Percentiles rank a stretch among this genome's conserved stretches.
Evolutionary conservation across 2,113 vertebrate species (phyloP).

Genomic region (Psilopsiagon aymara): DNA sequence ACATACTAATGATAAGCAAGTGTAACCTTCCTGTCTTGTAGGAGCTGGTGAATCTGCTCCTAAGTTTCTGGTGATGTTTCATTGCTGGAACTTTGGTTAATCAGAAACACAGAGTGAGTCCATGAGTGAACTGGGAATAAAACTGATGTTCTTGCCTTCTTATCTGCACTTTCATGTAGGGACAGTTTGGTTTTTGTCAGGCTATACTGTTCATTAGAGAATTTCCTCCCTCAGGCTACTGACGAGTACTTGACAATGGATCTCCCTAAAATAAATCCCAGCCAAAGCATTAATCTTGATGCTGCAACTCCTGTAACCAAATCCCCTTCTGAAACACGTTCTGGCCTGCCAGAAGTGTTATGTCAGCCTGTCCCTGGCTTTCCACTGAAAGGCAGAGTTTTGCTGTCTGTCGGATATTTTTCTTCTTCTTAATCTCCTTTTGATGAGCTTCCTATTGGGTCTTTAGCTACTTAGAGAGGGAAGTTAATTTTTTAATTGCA

Average conservation of each 20-base stretch:
- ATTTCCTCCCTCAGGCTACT: not conserved
- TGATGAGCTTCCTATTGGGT: not conserved
- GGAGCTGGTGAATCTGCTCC: not conserved
- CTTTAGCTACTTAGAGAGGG: not conserved
- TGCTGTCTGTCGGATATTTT: conserved; percentile 1
- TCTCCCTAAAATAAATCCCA: not conserved
- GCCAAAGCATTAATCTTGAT: not conserved
- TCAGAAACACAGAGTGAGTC: not conserved
- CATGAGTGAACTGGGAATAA: not conserved
- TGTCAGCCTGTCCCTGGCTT: not conserved
- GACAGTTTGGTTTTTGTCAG: not conserved
- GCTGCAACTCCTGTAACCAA: not conserved
- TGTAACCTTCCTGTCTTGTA: not conserved
- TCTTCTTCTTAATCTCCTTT: conserved; percentile 5
- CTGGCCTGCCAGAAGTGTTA: not conserved
- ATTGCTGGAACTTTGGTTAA: not conserved
- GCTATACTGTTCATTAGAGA: not conserved
- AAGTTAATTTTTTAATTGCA: conserved; percentile 34
- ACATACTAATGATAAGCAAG: not conserved
- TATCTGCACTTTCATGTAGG: not conserved
- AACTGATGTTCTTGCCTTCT: not conserved
- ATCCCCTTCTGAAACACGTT: not conserved
- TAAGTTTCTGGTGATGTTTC: not conserved
- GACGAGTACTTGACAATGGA: not conserved
- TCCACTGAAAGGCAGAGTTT: not conserved